These are phyloP conservation scores for Ichneumon xanthorius DNA, from an alignment of 2,888 invertebrate genomes.

Conservation along the genomic window DNA sequence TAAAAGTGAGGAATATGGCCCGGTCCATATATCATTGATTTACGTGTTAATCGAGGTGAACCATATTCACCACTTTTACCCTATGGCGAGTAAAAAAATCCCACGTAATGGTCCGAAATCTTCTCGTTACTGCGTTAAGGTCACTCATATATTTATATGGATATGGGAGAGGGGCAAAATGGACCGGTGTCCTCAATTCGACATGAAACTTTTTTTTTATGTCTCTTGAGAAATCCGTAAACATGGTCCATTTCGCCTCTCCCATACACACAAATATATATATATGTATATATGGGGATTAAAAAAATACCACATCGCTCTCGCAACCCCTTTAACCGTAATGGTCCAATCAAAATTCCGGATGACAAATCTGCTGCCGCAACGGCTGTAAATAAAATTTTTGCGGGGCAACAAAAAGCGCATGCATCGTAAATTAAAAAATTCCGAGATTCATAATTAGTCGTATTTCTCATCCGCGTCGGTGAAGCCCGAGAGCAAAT, in stretches of 20 bases:
- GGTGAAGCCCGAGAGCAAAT: not conserved
- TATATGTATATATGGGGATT: not conserved
- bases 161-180: too few relatives aligned
- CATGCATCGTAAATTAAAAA: constrained; percentile 46
- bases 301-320: constrained; percentile 5
- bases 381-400: constrained; percentile 7
- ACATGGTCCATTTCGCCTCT: not conserved
- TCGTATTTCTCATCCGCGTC: constrained; percentile 40
- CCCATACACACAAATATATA: not conserved
- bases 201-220: too few relatives aligned
- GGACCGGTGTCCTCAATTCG: too few relatives aligned
- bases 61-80: too few relatives aligned
- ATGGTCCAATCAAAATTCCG: constrained; percentile 50
- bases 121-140: too few relatives aligned
- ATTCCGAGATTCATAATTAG: constrained; percentile 49
- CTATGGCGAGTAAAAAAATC: too few relatives aligned
- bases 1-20: too few relatives aligned
- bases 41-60: too few relatives aligned
- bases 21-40: too few relatives aligned
- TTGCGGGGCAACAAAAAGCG: not conserved
- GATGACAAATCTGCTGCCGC: constrained; percentile 10
- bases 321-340: not conserved
- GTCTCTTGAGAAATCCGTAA: not conserved
- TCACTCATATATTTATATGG: too few relatives aligned
- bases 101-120: too few relatives aligned